These are phyloP conservation scores for Drosophila neonasuta DNA, from an alignment of 2,888 invertebrate genomes.

Conservation along the genomic window DNA sequence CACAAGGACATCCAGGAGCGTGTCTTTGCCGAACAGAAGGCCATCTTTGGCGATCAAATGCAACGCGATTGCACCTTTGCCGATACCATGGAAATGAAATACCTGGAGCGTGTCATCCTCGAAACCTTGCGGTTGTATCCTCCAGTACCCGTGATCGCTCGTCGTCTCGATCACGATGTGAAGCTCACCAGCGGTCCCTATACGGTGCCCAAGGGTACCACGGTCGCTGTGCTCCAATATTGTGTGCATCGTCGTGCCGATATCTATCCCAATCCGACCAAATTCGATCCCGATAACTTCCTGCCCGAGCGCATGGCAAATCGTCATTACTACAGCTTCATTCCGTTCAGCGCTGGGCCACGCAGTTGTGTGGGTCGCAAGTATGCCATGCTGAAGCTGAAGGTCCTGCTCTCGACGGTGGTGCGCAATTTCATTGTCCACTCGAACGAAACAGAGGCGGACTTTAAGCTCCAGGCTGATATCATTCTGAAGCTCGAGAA, in stretches of 20 bases:
- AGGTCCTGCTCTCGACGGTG: conserved; percentile 88
- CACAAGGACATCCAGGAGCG: conserved; percentile 90
- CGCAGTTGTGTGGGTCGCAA: conserved; percentile 91
- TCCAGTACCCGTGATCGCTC: conserved; percentile 90
- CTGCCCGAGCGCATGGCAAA: conserved; percentile 88
- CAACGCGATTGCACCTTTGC: conserved; percentile 88
- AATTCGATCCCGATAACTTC: conserved; percentile 91
- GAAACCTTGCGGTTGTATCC: conserved; percentile 90
- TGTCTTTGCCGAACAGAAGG: conserved; percentile 88
- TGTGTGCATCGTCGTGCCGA: conserved; percentile 87
- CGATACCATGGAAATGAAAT: conserved; percentile 91
- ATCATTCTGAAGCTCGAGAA: conserved; percentile 89
- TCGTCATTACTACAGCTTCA: conserved; percentile 90
- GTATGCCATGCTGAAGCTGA: conserved; percentile 90
- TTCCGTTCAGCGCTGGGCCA: conserved; percentile 92
- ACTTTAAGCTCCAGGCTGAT: conserved; percentile 87
- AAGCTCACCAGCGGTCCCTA: conserved; percentile 85
- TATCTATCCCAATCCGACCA: conserved; percentile 87
- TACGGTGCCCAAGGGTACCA: conserved; percentile 87
- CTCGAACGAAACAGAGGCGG: conserved; percentile 86
- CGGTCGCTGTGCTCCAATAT: conserved; percentile 86
- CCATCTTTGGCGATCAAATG: conserved; percentile 90
- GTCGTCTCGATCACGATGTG: conserved; percentile 87
- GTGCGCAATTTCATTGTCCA: conserved; percentile 86
- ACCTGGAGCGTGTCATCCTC: conserved; percentile 89